Base-by-base conservation (phyloP, 2,888 invertebrate species). In the Melanotus villosus region DNA sequence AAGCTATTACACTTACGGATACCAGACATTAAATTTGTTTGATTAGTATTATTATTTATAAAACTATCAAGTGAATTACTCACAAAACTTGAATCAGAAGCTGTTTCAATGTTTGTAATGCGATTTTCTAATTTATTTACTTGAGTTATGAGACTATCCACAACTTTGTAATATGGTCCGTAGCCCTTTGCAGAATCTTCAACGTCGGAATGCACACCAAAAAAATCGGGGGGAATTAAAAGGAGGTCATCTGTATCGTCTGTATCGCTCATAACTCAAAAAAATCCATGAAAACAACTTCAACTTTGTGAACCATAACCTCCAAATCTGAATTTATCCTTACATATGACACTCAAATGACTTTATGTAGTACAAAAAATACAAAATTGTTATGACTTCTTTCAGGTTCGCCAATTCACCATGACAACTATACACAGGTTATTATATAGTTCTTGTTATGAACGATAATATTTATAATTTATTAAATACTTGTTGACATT, bases 231-330 rank as follows among this genome's bases (percentile, higher is more conserved):
- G 70, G 94, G 93, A 81, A 94, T 92, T 77, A 93, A 84, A 77
- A 95, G 84, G 73, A 95, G 87, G 79, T 93, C 90, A 85, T 95
- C 94, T 2, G 94, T 95, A 85, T 94, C 94, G 88, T 94, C 94
- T 70, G 91, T 89, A 80, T 91, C 91, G 85, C 90, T 90, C 90
- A 90, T 90, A 80, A 85, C 82, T 79, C 23, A 26, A 30, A 18
- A 0, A 41, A 41, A 18, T 64, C 12, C 26, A 41, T 41, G 9
- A 41, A 2, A 41, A 14, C 12, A 41, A 9, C 16, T 18, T 41
- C n/a, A n/a, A 1, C 41, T 1, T 7, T 14, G 16, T 5, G 16
- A 2, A 6, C 12, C 12, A 38, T 41, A 41, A 6, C 9, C 41
- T 7, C 14, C 14, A 38, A 38, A 38, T 2, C 1, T 38, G 14